phyloP scores from a whole-genome alignment of 2,888 invertebrate genomes.

The Cartodere bifasciata region DNA sequence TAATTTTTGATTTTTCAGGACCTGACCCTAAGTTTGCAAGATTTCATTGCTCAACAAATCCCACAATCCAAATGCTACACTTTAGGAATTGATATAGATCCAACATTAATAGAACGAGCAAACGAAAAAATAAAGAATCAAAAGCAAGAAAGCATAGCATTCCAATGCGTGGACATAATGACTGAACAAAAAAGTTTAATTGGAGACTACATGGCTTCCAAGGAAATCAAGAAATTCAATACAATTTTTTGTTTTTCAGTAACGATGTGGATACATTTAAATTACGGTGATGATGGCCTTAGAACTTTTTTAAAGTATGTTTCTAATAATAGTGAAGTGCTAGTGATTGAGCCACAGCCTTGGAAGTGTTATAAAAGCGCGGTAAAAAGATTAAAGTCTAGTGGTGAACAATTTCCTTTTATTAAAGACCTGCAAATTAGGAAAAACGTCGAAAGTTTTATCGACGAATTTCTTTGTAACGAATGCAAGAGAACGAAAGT shows the following conservation, averaged over 20 bases:
- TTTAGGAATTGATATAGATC: constrained; percentile 67
- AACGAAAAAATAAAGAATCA: no score
- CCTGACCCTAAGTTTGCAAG: constrained; percentile 47
- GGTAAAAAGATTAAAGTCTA: constrained; percentile 53
- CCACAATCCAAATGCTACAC: constrained; percentile 34
- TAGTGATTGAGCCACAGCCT: constrained; percentile 71
- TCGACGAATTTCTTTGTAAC: constrained; percentile 42
- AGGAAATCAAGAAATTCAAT: constrained; percentile 44
- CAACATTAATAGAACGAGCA: constrained; percentile 54
- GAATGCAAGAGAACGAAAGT: constrained; percentile 39
- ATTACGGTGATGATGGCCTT: constrained; percentile 65
- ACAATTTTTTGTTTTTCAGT: constrained; percentile 68
- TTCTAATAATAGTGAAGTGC: constrained; percentile 39
- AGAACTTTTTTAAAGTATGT: constrained; percentile 46
- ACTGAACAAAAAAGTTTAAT: constrained; percentile 30
- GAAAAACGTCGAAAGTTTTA: constrained; percentile 45
- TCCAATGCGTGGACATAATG: constrained; percentile 50
- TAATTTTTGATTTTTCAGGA: constrained; percentile 40
- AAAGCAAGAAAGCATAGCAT: no score
- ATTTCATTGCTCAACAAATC: constrained; percentile 38
- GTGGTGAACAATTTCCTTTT: constrained; percentile 44
- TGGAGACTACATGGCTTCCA: constrained; percentile 36
- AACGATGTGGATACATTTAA: constrained; percentile 85
- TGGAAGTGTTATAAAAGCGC: constrained; percentile 78
- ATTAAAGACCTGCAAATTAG: constrained; percentile 48